Evolutionary conservation across 2,113 vertebrate species (phyloP).

Genomic region (Henicopernis longicauda): DNA sequence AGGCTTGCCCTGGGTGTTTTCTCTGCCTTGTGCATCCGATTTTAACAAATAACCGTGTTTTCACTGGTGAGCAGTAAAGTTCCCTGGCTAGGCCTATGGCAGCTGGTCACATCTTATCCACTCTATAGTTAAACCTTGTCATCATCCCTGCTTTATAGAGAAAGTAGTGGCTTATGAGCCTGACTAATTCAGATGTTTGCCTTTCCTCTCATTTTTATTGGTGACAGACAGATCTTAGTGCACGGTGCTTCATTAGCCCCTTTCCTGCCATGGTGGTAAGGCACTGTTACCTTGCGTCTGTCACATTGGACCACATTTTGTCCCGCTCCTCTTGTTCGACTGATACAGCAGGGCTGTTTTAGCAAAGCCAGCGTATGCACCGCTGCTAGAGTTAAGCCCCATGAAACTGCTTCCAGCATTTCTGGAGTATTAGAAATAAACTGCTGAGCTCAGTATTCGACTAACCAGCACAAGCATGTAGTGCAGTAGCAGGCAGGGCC

Average conservation of each 20-base stretch:
- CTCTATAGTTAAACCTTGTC: neutral
- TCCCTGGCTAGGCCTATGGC: neutral
- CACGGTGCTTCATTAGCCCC: neutral
- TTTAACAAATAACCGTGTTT: neutral
- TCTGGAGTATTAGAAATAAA: neutral
- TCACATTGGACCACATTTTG: neutral
- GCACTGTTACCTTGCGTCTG: neutral
- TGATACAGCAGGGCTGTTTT: neutral
- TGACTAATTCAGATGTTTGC: neutral
- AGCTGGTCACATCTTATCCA: neutral
- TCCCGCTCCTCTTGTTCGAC: neutral
- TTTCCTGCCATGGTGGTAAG: too few species aligned
- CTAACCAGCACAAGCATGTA: neutral
- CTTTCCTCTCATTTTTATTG: neutral
- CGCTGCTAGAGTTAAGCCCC: neutral
- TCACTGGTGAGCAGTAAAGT: neutral
- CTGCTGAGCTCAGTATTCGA: neutral
- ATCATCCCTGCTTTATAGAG: neutral
- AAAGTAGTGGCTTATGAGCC: neutral
- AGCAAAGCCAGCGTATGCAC: neutral
- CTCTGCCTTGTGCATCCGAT: neutral
- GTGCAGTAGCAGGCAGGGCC: neutral
- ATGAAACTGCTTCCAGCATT: neutral
- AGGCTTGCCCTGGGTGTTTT: neutral
- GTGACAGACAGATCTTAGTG: neutral